Base-by-base conservation (phyloP, 2,797 vertebrate species). In the Ctenosaura bakeri region DNA sequence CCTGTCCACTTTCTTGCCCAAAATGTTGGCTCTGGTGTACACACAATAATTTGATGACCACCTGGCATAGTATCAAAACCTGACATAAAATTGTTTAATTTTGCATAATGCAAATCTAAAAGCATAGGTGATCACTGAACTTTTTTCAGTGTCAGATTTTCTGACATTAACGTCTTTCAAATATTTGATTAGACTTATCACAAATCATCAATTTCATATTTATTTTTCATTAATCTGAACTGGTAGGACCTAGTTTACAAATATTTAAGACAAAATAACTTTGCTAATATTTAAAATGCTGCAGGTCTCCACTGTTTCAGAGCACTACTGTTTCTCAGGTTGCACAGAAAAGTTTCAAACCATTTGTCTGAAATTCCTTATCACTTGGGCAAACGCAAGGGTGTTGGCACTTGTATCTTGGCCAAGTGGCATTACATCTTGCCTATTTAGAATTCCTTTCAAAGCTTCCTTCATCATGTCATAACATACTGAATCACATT, bases 401-500 rank as follows among this genome's bases (percentile, higher is more conserved):
- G n/a, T 59, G 66, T 46, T 46, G 52, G n/a, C 52, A 4, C 6
- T 89, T 89, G 54, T 73, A 59, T 83, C 9, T 18, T 83, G 38
- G 80, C 35, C 77, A 71, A 56, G 64, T 81, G 35, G 32, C 66
- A 59, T 82, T 74, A n/a, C 2, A 32, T 52, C 14, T 73, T 82
- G 50, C n/a, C 79, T 73, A 38, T 78, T 78, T 64, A 79, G 74
- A 87, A 78, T 79, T 87, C 24, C 35, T 82, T 82, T 82, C 64
- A 82, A 54, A 81, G 8, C n/a, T 73, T 88, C 22, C 64, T 81
- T 56, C 73, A n/a, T 46, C 22, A 52, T 3, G 52, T 52, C 32
- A 18, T 80, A 66, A 80, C 38, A 80, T 32, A 54, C 62, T n/a
- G 32, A 26, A 46, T 78, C 16, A 64, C 73, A 87, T 22, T 64